Conservation (phyloP, 2,888 invertebrate species). For the Luperina testacea region DNA sequence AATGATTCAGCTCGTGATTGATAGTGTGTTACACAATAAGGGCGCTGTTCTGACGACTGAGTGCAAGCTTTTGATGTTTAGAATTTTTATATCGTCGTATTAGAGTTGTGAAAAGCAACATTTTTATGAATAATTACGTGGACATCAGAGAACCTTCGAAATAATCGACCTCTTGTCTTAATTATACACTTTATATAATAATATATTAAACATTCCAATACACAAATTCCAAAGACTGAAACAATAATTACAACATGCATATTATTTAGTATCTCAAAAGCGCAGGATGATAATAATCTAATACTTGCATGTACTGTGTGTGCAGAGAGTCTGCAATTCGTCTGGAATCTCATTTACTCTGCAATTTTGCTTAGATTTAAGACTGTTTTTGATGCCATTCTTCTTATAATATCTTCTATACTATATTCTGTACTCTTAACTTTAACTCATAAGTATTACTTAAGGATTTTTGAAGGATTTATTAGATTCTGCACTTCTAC, state of each 20-base stretch:
- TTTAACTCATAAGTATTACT: slow-evolving; percentile 62
- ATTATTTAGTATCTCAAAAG: slow-evolving; percentile 62
- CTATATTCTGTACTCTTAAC: slow-evolving; percentile 55
- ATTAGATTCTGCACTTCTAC: slow-evolving; percentile 38
- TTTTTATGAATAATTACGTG: slow-evolving; percentile 24
- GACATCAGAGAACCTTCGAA: slow-evolving; percentile 45
- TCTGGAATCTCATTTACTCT: slow-evolving; percentile 46
- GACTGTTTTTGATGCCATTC: slow-evolving; percentile 68
- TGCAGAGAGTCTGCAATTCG: slow-evolving; percentile 4
- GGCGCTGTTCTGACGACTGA: neutral
- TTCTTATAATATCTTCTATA: slow-evolving; percentile 56
- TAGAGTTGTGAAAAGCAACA: slow-evolving; percentile 24
- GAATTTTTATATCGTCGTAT: neutral
- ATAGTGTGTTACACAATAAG: no score
- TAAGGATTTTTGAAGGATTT: slow-evolving; percentile 53
- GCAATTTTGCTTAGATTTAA: slow-evolving; percentile 61
- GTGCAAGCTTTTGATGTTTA: slow-evolving; percentile 6
- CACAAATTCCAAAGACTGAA: slow-evolving; percentile 78
- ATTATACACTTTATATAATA: slow-evolving; percentile 38
- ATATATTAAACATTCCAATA: slow-evolving; percentile 68
- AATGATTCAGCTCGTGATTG: no score
- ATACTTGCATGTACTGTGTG: neutral
- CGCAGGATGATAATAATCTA: slow-evolving; percentile 60
- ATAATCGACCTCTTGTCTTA: slow-evolving; percentile 38
- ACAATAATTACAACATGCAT: slow-evolving; percentile 64